Conservation (phyloP, 2,113 vertebrate species). For the Thermophis baileyi region DNA sequence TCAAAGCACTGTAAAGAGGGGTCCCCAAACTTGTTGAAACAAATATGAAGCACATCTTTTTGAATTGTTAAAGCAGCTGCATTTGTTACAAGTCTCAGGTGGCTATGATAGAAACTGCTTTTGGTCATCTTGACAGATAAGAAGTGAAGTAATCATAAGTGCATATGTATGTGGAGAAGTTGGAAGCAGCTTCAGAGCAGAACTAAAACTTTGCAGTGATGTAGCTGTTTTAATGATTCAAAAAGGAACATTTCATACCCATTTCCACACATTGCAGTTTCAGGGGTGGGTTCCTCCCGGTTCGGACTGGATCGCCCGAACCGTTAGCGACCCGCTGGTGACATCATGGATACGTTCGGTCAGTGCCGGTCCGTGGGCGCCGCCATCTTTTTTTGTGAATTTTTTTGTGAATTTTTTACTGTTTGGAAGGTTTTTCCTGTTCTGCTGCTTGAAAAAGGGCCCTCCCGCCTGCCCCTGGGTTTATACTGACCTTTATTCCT, state of each 20-base stretch:
- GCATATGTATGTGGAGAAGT: background rate
- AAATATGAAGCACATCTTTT: background rate
- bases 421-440: too few species aligned
- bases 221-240: background rate
- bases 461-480: too few species aligned
- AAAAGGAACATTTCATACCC: background rate
- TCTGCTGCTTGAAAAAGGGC: too few species aligned
- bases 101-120: background rate
- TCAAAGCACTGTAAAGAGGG: background rate
- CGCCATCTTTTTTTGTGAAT: too few species aligned
- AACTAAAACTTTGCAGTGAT: background rate
- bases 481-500: too few species aligned
- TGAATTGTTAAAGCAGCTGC: background rate
- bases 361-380: too few species aligned
- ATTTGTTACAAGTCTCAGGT: background rate
- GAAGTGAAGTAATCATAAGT: background rate
- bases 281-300: too few species aligned
- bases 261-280: background rate
- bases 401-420: too few species aligned
- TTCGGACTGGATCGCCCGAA: too few species aligned
- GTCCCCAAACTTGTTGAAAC: background rate
- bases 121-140: background rate
- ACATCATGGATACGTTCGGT: too few species aligned
- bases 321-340: too few species aligned
- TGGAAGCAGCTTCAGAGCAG: background rate